Percentiles rank a stretch among this genome's conserved stretches.
These are phyloP conservation scores for Aphrocallistes beatrix DNA, from an alignment of 37 sponge, comb jelly and placozoan genomes.

Conservation along the genomic window DNA sequence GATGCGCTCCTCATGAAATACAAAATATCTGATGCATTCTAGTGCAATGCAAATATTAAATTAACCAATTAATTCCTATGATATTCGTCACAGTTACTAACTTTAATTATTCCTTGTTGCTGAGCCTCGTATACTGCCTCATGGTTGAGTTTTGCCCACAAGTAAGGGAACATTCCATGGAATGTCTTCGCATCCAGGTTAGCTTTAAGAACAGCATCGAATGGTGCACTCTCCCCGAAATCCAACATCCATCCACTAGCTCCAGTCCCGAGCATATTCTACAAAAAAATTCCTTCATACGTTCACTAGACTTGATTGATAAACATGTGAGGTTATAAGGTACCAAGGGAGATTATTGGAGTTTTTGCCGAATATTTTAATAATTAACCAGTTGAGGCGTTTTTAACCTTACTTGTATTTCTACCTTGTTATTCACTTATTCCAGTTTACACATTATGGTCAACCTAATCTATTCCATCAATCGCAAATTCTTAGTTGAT, in stretches of 20 bases:
- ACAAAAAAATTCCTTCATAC: neutral
- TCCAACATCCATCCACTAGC: slow-evolving; percentile 71
- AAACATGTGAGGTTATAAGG: too few species aligned
- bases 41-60: neutral
- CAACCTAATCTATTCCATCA: too few species aligned
- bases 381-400: too few species aligned
- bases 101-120: neutral
- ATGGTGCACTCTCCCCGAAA: slow-evolving; percentile 62
- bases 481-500: too few species aligned
- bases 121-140: slow-evolving; percentile 29
- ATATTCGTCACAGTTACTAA: neutral
- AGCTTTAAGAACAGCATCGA: slow-evolving; percentile 26
- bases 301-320: too few species aligned
- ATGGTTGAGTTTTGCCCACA: slow-evolving; percentile 49
- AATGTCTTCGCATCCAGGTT: slow-evolving; percentile 18
- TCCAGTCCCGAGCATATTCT: slow-evolving; percentile 52
- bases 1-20: slow-evolving; percentile 68
- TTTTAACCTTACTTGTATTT: too few species aligned
- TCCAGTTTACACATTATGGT: too few species aligned
- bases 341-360: too few species aligned
- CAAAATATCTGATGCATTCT: slow-evolving; percentile 26
- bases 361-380: too few species aligned
- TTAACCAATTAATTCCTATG: neutral
- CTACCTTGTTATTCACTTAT: too few species aligned
- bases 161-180: slow-evolving; percentile 37